phyloP scores from a whole-genome alignment of 1,140 invertebrate species.

The Theocolax elegans region DNA sequence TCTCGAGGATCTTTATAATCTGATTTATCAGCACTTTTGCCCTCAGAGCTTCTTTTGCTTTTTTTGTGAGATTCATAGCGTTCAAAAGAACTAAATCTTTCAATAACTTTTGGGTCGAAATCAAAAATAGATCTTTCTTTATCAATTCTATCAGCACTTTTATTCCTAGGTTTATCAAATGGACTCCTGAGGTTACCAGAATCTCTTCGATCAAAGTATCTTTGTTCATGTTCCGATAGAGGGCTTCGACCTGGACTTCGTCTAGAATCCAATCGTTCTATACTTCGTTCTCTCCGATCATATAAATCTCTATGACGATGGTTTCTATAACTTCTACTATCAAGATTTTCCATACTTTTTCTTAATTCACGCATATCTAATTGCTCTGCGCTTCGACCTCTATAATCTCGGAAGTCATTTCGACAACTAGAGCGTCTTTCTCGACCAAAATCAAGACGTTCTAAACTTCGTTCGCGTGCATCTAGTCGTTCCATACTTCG shows the following conservation, averaged over 20 bases:
- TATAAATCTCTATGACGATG: conserved; percentile 44
- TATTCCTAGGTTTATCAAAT: conserved; percentile 53
- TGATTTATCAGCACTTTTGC: conserved; percentile 47
- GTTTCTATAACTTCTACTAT: conserved; percentile 44
- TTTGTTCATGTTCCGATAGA: conserved; percentile 19
- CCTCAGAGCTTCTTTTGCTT: conserved; percentile 36
- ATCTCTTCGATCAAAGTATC: conserved; percentile 11
- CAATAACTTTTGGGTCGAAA: conserved; percentile 59
- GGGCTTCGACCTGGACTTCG: conserved; percentile 39
- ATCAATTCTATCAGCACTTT: conserved; percentile 59
- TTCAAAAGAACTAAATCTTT: conserved; percentile 50
- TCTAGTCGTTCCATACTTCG: conserved; percentile 60
- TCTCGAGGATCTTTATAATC: conserved; percentile 44
- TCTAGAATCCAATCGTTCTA: conserved; percentile 56
- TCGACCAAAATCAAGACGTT: conserved; percentile 50
- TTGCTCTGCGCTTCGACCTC: conserved; percentile 51
- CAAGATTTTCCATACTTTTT: conserved; percentile 53
- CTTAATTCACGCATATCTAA: conserved; percentile 55
- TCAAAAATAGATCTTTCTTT: conserved; percentile 57
- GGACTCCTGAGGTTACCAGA: conserved; percentile 42
- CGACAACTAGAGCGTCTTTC: conserved; percentile 41
- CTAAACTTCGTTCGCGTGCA: conserved; percentile 51
- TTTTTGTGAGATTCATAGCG: conserved; percentile 40
- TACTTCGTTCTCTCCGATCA: conserved; percentile 49
- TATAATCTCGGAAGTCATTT: conserved; percentile 43